Percentiles rank a stretch among this genome's conserved stretches.
phyloP scores from a whole-genome alignment of 1,140 invertebrate genomes.

The Cephus cinctus region DNA sequence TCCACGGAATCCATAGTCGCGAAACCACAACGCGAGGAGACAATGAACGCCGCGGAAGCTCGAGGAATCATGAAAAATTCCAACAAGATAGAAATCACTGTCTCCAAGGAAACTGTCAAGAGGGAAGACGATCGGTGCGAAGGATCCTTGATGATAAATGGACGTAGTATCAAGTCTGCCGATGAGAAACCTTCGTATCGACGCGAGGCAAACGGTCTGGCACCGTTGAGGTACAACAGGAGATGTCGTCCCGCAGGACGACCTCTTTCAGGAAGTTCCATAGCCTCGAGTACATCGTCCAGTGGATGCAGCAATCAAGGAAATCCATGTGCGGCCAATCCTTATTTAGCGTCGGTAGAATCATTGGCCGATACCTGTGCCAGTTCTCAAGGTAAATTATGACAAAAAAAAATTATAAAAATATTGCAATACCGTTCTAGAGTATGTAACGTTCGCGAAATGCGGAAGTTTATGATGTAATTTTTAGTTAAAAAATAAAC shows the following conservation, averaged over 20 bases:
- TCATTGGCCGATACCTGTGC: conserved; percentile 68
- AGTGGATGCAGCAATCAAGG: conserved; percentile 49
- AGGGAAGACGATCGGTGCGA: conserved; percentile 12
- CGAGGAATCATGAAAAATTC: no score
- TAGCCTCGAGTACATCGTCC: conserved; percentile 77
- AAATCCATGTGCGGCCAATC: conserved; percentile 50
- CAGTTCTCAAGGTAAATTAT: conserved; percentile 55
- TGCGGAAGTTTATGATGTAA: no score
- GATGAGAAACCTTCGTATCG: conserved; percentile 20
- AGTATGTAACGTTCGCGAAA: no score
- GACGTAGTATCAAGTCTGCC: conserved; percentile 9
- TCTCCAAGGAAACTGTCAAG: conserved; percentile 16
- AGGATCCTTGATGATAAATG: no score
- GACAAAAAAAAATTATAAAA: no score
- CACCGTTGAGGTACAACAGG: conserved; percentile 22
- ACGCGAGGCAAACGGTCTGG: conserved; percentile 18
- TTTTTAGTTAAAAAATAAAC: no score
- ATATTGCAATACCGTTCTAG: no score
- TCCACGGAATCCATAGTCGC: neutral
- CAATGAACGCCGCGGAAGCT: conserved; percentile 9
- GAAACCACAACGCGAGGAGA: no score
- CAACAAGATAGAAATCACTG: no score
- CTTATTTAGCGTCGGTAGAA: conserved; percentile 80
- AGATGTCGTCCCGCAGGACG: conserved; percentile 40
- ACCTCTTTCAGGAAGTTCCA: conserved; percentile 80